Evolutionary conservation across 2,113 vertebrate genomes (phyloP), one percentile per base, ranked within the genome.

Genomic region (Brachyistius frenatus): DNA sequence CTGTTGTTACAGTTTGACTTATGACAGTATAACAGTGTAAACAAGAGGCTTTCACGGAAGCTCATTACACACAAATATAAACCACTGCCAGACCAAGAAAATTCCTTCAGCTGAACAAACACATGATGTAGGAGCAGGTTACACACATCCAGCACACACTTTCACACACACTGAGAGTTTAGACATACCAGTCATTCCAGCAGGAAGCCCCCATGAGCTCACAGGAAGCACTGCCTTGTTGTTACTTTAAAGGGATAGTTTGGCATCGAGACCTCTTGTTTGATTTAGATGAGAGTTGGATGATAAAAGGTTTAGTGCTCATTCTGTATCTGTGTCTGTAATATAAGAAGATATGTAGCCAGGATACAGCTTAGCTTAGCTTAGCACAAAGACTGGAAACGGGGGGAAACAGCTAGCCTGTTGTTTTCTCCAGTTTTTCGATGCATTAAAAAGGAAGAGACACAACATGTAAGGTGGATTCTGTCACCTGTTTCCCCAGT

Each of bases 81-180:
- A 73, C 70, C 58, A 70, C 49, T 9, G 67, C 36, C 30, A 31
- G 46, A 23, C 61, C 5, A n/a, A 74, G 61, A 30, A 33, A 36
- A 73, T 71, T 70, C 72, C 66, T 75, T 66, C 53, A 85, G 39
- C 61, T 75, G 31, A 60, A 39, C 67, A 79, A 88, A 88, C 66
- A 86, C 41, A 83, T 63, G 67, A 67, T 46, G 66, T 72, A 61
- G 15, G 46, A 75, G 69, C 11, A 36, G 66, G 44, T 31, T 11
- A 60, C 71, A 70, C 81, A 82, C 62, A 63, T 60, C 11, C 33
- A 39, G 50, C 16, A 61, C 35, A 47, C n/a, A 74, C 41, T 39
- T 35, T 35, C 10, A 46, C 69, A 37, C 68, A 57, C 35, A 54
- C 32, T 61, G 46, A 32, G n/a, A 73, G 63, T 68, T 64, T 49